Evolutionary conservation across 2,888 invertebrate species (phyloP), one percentile per base, ranked within the genome.

Genomic region (Ennomos fuscantarius): DNA sequence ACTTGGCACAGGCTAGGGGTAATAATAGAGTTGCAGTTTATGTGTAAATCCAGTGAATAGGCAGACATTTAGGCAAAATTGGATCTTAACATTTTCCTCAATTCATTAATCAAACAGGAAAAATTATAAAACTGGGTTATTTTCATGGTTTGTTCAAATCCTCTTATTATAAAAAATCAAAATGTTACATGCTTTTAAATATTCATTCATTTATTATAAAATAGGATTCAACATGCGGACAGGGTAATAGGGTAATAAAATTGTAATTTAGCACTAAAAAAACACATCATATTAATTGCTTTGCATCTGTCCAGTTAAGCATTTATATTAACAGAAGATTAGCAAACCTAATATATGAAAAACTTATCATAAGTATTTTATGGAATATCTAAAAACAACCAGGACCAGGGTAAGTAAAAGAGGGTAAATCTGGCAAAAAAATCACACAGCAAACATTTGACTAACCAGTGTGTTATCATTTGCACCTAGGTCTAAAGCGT

Each of bases 381-480:
- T 9, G n/a, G 12, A 43, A 9, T 37, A 9, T 43, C 5, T 34
- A 48, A 24, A n/a, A 8, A 55, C 33, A 39, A 11, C 34, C 24
- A 24, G 24, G 24, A 50, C 37, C 31, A 15, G 50, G 46, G 45
- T 36, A 42, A 8, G 31, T 11, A 34, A 43, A 36, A 24, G 24
- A 8, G 31, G n/a, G 24, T 41, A 63, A 53, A 35, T 44, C 41
- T 36, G 15, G 37, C 43, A 50, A 47, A 61, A 42, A 52, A 36
- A 34, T 31, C 64, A 71, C 59, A 66, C 49, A 35, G 44, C 73
- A 83, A 78, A 79, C 72, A 59, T 51, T 60, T 63, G 63, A 90
- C 89, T 87, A 85, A 89, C 88, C 87, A 79, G 77, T 56, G 73
- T 72, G 72, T 76, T 81, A 69, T 87, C 87, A 75, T 77, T 80